phyloP scores from a whole-genome alignment of 2,113 vertebrate genomes.

The Emydocephalus ijimae region DNA sequence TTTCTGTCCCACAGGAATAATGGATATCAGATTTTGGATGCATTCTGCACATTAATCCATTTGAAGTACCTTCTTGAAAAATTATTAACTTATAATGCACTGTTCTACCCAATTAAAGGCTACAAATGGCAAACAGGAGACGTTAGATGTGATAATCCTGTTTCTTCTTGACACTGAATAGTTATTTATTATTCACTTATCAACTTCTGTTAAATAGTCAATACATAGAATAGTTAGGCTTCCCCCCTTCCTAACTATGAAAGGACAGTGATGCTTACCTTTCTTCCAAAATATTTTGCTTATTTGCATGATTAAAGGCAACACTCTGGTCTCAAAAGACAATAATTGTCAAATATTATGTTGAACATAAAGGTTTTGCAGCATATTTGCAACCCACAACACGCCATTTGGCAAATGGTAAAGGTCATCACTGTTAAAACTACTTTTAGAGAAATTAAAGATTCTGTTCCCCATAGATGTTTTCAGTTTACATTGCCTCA shows the following conservation, averaged over 20 bases:
- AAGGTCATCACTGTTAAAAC: constrained; percentile 1
- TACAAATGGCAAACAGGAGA: neutral
- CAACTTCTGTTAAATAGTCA: neutral
- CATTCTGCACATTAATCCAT: neutral
- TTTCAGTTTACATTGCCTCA: constrained; percentile 15
- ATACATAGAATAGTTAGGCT: neutral
- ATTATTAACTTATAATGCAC: neutral
- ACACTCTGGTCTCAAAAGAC: constrained; percentile 3
- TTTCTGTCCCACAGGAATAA: neutral
- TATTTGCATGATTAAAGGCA: neutral
- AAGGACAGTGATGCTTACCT: neutral
- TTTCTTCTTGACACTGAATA: constrained; percentile 2
- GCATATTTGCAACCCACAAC: neutral
- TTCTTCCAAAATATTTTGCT: neutral
- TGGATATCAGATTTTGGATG: neutral
- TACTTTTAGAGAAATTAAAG: constrained; percentile 22
- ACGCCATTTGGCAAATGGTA: neutral
- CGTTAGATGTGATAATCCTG: neutral
- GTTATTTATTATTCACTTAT: constrained; percentile 1
- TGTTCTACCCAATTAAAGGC: neutral
- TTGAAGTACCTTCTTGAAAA: neutral
- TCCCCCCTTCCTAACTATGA: neutral
- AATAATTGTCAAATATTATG: neutral
- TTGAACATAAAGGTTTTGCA: neutral
- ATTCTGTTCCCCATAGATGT: neutral